Evolutionary conservation across 1,140 invertebrate species (phyloP), one percentile per base, ranked within the genome.

Genomic region (Nilaparvata lugens): DNA sequence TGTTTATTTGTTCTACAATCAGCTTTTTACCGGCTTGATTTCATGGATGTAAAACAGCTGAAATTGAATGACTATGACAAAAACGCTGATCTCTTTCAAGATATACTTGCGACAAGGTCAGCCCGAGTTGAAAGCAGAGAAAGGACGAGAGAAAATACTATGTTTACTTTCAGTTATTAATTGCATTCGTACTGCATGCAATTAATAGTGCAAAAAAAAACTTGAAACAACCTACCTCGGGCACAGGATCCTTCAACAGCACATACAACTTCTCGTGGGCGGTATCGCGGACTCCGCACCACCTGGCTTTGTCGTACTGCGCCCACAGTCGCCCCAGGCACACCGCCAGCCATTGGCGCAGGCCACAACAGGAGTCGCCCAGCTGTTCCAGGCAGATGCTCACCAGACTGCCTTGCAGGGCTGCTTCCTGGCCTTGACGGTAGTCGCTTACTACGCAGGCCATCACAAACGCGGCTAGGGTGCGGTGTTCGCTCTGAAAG

Each of bases 281-380:
- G 62, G 87, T 85, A 71, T 97, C 93, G n/a, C 96, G 78, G 13
- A 94, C 95, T 9, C 93, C 95, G 52, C 90, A 93, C 95, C 95
- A 97, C 60, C 93, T 45, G 19, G 95, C 95, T 70, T 87, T 86
- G 69, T 95, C 91, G 73, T 89, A 96, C 70, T 92, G 87, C 62
- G 89, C 85, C 97, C 96, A 99, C 25, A 96, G 80, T 70, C 91
- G 79, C n/a, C 91, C 94, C 52, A 99, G 79, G 71, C 91, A 94
- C 52, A 98, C 85, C 61, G 91, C 89, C 45, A 97, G 77, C 96
- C 96, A 98, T 72, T 93, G 88, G 28, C 91, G 78, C 18, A 97
- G 75, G 52, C 86, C 74, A 51, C 85, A 76, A 70, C 84, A 82
- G 5, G 70, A 65, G 69, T 84, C 79, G 55, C 79, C 76, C 58